Base-by-base conservation (phyloP, 1,140 invertebrate species). In the Paracyclopina nana region DNA sequence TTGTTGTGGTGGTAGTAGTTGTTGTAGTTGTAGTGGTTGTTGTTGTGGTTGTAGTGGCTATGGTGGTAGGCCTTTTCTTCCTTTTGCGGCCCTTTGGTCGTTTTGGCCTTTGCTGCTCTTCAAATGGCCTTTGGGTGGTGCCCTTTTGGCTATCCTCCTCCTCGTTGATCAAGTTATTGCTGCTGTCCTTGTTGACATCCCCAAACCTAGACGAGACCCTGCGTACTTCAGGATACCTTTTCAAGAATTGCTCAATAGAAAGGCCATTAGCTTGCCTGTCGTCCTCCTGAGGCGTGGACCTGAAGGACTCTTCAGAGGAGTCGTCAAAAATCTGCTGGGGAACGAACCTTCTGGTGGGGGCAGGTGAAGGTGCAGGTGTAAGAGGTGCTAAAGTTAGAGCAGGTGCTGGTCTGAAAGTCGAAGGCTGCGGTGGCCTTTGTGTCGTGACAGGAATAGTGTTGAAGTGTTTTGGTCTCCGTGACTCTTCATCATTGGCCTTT, bases 211-310 rank as follows among this genome's bases (percentile, higher is more conserved):
- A 52, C 14, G 31, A 46, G n/a, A 52, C 14, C 11, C 50, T 18
- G 6, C 34, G 16, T 2, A 52, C 41, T 28, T 52, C 50, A 14
- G 50, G 50, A 38, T 50, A 52, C 9, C 50, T 22, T 6, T 46
- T 11, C 18, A 52, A 40, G 25, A 52, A 52, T n/a, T 52, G 22
- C 20, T 52, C 50, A 44, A 52, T 52, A 11, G 50, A 29, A 48
- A 38, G 20, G 20, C n/a, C 34, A 16, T 38, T 38, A 2, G 34
- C 3, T 38, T 38, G 34, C 3, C 9, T 38, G 34, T 4, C 34
- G 5, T 38, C 9, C 9, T 38, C 20, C 2, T 38, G n/a, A 9
- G 34, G 34, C 2, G n/a, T n/a, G n/a, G n/a, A n/a, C n/a, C n/a
- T n/a, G n/a, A n/a, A n/a, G n/a, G n/a, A n/a, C n/a, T n/a, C n/a